Evolutionary conservation across 2,888 invertebrate species (phyloP), one percentile per base, ranked within the genome.

Genomic region (Lasioglossum villosulum): DNA sequence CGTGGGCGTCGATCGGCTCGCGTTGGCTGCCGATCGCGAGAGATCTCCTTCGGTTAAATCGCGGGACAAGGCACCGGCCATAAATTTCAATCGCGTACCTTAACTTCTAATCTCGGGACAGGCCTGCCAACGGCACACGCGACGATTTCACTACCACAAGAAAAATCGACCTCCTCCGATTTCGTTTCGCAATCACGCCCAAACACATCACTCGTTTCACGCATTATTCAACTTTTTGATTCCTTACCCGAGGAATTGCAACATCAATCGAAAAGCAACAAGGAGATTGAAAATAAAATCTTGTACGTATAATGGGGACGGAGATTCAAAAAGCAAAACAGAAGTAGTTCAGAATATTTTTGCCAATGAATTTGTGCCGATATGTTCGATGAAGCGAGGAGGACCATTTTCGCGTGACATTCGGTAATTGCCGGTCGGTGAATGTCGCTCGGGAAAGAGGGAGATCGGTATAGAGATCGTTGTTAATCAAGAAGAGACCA

Each of bases 401-500:
- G 2, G 10, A 10, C 2, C 37, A 39, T 23, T 37, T 37, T 23
- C 68, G 68, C 68, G 37, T 27, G 12, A 37, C 39, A 5, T 16
- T 6, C 45, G 4, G 30, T 48, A 74, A 78, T 84, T 75, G 52
- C 68, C 52, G 59, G 6, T 1, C 63, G 56, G 23, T 3, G 37
- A 4, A 16, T 37, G 27, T 45, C 59, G 66, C 78, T 68, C 70
- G 73, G 34, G 39, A 37, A 66, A 45, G 63, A 14, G 84, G 52
- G 66, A 79, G 75, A 84, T 88, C 74, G 81, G 83, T 82, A 84
- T 78, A 82, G 84, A 78, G 86, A 85, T 80, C 87, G 89, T 85
- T 88, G 91, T 91, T 92, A 91, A 92, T 92, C 90, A 89, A 91
- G 87, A 87, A 78, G 82, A 71, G 90, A 90, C 88, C 91, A 90